phyloP scores from a whole-genome alignment of 2,113 vertebrate species.

The Calyptommatus sinebrachiatus region DNA sequence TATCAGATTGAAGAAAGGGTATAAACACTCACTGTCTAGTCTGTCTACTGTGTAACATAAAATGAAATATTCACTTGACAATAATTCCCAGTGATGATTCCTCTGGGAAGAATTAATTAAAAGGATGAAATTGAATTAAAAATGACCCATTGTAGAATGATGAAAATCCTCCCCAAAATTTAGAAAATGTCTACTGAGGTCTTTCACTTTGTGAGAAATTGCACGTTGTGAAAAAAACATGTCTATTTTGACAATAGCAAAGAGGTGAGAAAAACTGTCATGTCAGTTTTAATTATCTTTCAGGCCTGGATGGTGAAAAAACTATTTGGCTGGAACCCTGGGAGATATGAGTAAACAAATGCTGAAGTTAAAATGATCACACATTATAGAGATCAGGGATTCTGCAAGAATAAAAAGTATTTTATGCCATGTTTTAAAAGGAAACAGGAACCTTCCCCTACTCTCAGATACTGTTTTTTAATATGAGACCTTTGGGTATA shows the following conservation, averaged over 20 bases:
- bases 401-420: not conserved
- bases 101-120: slow-evolving; percentile 42
- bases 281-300: not conserved
- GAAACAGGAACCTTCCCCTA: too few relatives aligned
- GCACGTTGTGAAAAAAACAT: not conserved
- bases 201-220: slow-evolving; percentile 5
- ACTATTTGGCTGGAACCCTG: not conserved
- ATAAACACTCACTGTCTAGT: not conserved
- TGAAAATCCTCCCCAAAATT: slow-evolving; percentile 28
- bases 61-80: slow-evolving; percentile 50
- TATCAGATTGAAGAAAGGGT: slow-evolving; percentile 13
- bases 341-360: not conserved
- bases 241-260: not conserved
- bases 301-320: not conserved
- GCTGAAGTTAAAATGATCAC: not conserved
- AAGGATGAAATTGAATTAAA: slow-evolving; percentile 46
- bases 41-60: slow-evolving; percentile 39
- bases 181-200: slow-evolving; percentile 22
- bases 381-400: not conserved
- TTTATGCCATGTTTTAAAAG: not conserved
- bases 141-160: slow-evolving; percentile 46
- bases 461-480: too few relatives aligned
- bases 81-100: slow-evolving; percentile 41
- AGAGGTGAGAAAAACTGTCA: not conserved
- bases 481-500: too few relatives aligned